These are phyloP conservation scores for Drosophila micromelanica DNA, from an alignment of 1,140 invertebrate genomes.

Conservation along the genomic window DNA sequence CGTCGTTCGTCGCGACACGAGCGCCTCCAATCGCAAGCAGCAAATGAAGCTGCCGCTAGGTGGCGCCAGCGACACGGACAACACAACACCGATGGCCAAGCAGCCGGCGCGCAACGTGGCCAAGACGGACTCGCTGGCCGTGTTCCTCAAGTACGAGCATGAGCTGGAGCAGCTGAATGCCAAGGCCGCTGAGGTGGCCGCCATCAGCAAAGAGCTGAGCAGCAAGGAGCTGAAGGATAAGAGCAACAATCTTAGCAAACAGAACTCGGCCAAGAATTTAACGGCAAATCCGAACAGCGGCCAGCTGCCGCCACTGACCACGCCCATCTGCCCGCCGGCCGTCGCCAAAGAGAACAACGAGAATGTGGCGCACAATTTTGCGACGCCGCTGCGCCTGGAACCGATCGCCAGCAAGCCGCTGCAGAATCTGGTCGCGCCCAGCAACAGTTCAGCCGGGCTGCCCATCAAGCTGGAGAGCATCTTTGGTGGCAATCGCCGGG, in stretches of 20 bases:
- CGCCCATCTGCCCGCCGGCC: slow-evolving; percentile 8
- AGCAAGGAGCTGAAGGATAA: slow-evolving; percentile 83
- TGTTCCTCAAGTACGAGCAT: slow-evolving; percentile 82
- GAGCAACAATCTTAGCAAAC: slow-evolving; percentile 81
- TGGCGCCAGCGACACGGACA: slow-evolving; percentile 25
- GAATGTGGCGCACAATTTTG: slow-evolving; percentile 39
- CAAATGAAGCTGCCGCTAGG: slow-evolving; percentile 55
- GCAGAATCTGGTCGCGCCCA: not conserved
- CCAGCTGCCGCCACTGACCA: slow-evolving; percentile 55
- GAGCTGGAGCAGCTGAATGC: slow-evolving; percentile 76
- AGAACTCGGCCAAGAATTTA: slow-evolving; percentile 79
- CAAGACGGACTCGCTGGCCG: slow-evolving; percentile 82
- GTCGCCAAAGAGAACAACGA: slow-evolving; percentile 51
- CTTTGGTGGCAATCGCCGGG: slow-evolving; percentile 43
- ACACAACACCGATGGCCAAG: slow-evolving; percentile 3
- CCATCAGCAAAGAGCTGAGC: slow-evolving; percentile 52
- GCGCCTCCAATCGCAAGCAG: slow-evolving; percentile 76
- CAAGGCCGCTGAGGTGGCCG: slow-evolving; percentile 49
- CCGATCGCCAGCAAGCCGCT: slow-evolving; percentile 38
- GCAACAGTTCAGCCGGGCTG: slow-evolving; percentile 2
- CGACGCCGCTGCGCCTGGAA: slow-evolving; percentile 57
- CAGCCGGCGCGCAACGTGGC: slow-evolving; percentile 51
- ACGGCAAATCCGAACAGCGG: slow-evolving; percentile 21
- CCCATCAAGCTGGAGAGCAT: slow-evolving; percentile 68
- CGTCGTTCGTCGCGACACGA: slow-evolving; percentile 74